Evolutionary conservation across 2,888 invertebrate genomes (phyloP).

Genomic region (Pelosia muscerda): DNA sequence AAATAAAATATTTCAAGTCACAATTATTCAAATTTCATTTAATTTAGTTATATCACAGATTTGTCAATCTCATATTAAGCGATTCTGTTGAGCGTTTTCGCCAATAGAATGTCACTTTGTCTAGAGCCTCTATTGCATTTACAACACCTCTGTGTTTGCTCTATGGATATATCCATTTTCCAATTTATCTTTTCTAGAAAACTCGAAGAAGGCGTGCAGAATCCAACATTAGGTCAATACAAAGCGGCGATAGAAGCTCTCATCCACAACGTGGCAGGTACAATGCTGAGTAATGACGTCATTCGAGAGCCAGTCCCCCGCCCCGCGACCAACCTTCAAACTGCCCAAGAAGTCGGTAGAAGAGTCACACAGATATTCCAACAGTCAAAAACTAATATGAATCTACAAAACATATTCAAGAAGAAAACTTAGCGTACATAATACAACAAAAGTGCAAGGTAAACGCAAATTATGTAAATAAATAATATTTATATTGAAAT

Average conservation of each 20-base stretch:
- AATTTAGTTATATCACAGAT: no score
- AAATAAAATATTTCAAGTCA: no score
- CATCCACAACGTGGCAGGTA: constrained; percentile 66
- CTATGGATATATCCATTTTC: neutral
- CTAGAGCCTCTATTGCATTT: no score
- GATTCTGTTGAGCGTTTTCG: no score
- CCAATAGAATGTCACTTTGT: no score
- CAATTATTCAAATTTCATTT: no score
- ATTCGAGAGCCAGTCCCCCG: constrained; percentile 55
- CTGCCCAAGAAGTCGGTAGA: constrained; percentile 80
- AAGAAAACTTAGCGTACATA: constrained; percentile 74
- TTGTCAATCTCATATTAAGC: no score
- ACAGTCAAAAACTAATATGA: constrained; percentile 80
- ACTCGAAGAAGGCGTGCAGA: constrained; percentile 77
- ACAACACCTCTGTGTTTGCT: neutral
- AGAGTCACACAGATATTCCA: constrained; percentile 83
- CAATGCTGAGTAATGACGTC: constrained; percentile 35
- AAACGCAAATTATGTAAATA: constrained; percentile 10
- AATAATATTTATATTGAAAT: neutral
- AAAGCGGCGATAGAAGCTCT: constrained; percentile 77
- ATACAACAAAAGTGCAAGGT: neutral
- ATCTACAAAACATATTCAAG: constrained; percentile 82
- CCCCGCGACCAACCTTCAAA: constrained; percentile 65
- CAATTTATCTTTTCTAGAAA: constrained; percentile 60
- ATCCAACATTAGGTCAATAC: constrained; percentile 70